Percentiles rank a stretch among this genome's conserved stretches.
Evolutionary conservation across 2,797 vertebrate species (phyloP).

Genomic region (Apogon hyalosoma): DNA sequence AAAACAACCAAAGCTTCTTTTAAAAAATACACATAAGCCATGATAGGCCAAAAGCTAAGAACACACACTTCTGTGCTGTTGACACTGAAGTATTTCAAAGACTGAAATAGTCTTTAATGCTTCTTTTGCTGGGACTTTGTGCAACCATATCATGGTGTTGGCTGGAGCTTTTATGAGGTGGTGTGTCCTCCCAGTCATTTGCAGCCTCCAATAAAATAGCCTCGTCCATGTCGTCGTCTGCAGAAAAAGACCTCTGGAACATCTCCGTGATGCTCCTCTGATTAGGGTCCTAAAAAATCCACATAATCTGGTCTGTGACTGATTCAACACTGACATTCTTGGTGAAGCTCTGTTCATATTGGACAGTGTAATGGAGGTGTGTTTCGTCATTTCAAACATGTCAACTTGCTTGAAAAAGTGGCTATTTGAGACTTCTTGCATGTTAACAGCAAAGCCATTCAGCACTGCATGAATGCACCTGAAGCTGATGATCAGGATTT

Average conservation of each 20-base stretch:
- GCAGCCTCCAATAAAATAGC: slow-evolving; percentile 83
- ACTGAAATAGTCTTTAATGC: slow-evolving; percentile 80
- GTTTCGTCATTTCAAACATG: neutral
- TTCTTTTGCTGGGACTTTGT: slow-evolving; percentile 78
- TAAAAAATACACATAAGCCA: slow-evolving; percentile 31
- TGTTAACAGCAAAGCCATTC: too few relatives aligned
- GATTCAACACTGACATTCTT: neutral
- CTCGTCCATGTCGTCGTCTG: slow-evolving; percentile 82
- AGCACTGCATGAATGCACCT: too few relatives aligned
- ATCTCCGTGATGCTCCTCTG: slow-evolving; percentile 91
- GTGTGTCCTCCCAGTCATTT: slow-evolving; percentile 81
- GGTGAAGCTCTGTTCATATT: neutral
- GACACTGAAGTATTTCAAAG: slow-evolving; percentile 14
- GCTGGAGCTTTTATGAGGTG: slow-evolving; percentile 52
- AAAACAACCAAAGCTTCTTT: slow-evolving; percentile 6
- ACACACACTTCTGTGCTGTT: neutral
- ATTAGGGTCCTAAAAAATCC: slow-evolving; percentile 83
- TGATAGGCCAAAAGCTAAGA: slow-evolving; percentile 39
- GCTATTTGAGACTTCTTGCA: too few relatives aligned
- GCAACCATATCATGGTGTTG: slow-evolving; percentile 14
- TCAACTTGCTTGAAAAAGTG: neutral
- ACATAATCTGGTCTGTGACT: slow-evolving; percentile 2
- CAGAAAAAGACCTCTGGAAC: slow-evolving; percentile 91
- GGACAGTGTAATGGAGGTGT: neutral
- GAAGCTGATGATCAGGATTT: too few relatives aligned